A percentile compares a stretch with the other conserved stretches of the same genome.
These are phyloP conservation scores for Polydrusus cervinus DNA, from an alignment of 2,888 invertebrate species.

Conservation along the genomic window DNA sequence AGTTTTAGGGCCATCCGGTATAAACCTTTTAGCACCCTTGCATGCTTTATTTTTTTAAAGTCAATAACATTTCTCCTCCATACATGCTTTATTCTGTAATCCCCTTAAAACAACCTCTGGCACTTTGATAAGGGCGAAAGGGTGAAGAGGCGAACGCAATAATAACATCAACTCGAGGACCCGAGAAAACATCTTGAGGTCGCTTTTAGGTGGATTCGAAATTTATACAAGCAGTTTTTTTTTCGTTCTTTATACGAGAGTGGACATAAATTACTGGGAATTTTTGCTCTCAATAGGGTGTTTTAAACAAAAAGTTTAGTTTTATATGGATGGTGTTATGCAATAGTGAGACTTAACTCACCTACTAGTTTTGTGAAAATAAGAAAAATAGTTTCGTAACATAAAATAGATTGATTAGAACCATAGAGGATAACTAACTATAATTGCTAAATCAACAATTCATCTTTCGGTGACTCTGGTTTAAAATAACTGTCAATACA, in stretches of 20 bases:
- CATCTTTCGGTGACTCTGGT: too few species aligned
- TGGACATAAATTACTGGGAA: not conserved
- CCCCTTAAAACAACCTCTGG: slow-evolving; percentile 47
- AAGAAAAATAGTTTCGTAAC: too few species aligned
- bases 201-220: slow-evolving; percentile 14
- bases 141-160: slow-evolving; percentile 31
- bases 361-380: too few species aligned
- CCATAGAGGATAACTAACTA: too few species aligned
- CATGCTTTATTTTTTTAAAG: slow-evolving; percentile 8
- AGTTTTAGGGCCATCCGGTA: not conserved
- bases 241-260: not conserved
- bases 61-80: slow-evolving; percentile 6
- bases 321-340: too few species aligned
- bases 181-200: slow-evolving; percentile 14
- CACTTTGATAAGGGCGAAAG: slow-evolving; percentile 39
- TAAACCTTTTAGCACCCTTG: not conserved
- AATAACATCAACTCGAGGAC: slow-evolving; percentile 37
- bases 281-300: not conserved
- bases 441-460: too few species aligned
- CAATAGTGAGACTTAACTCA: too few species aligned
- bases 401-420: too few species aligned
- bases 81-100: slow-evolving; percentile 38
- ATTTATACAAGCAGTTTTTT: slow-evolving; percentile 18
- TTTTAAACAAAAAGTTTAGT: not conserved
- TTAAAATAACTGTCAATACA: too few species aligned